phyloP scores from a whole-genome alignment of 2,888 invertebrate species.

The Nephrotoma flavescens region DNA sequence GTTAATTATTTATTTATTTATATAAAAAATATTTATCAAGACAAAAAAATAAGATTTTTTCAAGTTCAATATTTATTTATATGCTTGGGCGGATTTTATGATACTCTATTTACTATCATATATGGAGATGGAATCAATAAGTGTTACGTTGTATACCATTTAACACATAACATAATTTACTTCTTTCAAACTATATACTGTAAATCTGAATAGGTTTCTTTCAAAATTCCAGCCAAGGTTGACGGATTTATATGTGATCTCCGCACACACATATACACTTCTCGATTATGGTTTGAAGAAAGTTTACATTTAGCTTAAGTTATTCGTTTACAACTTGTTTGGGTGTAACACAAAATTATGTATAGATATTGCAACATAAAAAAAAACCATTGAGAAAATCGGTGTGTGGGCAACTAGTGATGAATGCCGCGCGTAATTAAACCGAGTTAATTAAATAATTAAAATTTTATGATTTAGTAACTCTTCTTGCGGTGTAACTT shows the following conservation, averaged over 20 bases:
- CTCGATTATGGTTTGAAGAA: not conserved
- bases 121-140: not conserved
- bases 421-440: not conserved
- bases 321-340: not conserved
- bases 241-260: not conserved
- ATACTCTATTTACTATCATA: not conserved
- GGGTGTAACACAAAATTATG: not conserved
- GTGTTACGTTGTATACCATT: not conserved
- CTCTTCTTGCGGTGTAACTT: not conserved
- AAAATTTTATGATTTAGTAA: not conserved
- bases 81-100: not conserved
- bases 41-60: not conserved
- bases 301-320: not conserved
- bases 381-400: not conserved
- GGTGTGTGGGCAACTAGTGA: not conserved
- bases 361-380: not conserved
- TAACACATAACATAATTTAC: not conserved
- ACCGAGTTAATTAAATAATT: not conserved
- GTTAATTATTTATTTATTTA: not conserved
- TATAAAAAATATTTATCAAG: conserved; percentile 7
- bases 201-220: not conserved
- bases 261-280: not conserved
- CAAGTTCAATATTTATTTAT: not conserved
- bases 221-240: not conserved
- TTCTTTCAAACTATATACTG: not conserved